Evolutionary conservation across 2,113 vertebrate genomes (phyloP).

Genomic region (Nycticryphes semicollaris): DNA sequence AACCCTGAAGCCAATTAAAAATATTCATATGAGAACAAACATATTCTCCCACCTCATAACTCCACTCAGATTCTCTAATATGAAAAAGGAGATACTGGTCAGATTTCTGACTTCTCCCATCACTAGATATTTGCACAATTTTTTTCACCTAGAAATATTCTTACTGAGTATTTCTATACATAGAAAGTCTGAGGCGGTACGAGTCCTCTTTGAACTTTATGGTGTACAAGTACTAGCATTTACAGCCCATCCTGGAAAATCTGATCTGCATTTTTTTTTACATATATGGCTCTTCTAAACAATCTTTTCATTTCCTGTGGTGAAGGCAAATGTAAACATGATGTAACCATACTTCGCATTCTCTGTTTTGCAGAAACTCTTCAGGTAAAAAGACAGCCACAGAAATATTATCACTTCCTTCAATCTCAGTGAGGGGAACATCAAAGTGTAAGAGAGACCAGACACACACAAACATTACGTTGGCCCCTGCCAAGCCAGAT

Average conservation of each 20-base stretch:
- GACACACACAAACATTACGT: background rate
- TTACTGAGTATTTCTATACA: background rate
- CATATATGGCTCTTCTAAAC: background rate
- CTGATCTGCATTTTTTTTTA: background rate
- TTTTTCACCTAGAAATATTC: background rate
- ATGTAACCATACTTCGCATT: background rate
- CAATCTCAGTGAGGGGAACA: background rate
- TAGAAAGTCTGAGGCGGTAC: background rate
- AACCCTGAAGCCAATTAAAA: constrained; percentile 11
- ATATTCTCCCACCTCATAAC: background rate
- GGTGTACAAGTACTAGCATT: background rate
- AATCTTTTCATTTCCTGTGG: background rate
- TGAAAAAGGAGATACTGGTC: background rate
- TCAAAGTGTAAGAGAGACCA: background rate
- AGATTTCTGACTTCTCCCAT: background rate
- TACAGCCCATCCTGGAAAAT: background rate
- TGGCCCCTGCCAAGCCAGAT: background rate
- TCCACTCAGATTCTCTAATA: background rate
- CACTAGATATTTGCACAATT: background rate
- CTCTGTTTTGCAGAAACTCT: background rate
- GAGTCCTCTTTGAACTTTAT: background rate
- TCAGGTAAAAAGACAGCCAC: background rate
- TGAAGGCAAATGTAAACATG: background rate
- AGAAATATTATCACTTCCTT: constrained; percentile 10
- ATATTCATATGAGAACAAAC: background rate